Percentiles rank a stretch among this genome's conserved stretches.
Conservation (phyloP, 1,140 invertebrate genomes). For the Monochamus saltuarius region DNA sequence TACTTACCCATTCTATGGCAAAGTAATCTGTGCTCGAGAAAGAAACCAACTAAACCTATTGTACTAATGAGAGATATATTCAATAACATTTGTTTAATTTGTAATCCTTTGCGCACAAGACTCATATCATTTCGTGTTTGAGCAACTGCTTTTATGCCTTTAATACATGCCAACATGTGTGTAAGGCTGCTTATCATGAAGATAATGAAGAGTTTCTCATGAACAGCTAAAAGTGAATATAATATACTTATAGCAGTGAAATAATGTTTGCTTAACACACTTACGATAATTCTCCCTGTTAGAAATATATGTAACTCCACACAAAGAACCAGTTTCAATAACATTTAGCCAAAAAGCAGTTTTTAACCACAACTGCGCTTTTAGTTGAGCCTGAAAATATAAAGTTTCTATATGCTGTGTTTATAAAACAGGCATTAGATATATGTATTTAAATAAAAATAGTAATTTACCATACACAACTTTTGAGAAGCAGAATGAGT, state of each 20-base stretch:
- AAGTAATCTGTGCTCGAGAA: slow-evolving; percentile 81
- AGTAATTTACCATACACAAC: background rate
- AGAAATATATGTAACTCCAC: slow-evolving; percentile 89
- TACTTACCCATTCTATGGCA: slow-evolving; percentile 84
- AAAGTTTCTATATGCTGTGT: background rate
- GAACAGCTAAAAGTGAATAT: slow-evolving; percentile 70
- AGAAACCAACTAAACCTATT: slow-evolving; percentile 79
- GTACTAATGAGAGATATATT: slow-evolving; percentile 75
- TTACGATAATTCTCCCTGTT: slow-evolving; percentile 94
- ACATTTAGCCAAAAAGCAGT: slow-evolving; percentile 83
- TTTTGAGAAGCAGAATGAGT: background rate
- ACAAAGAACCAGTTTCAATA: slow-evolving; percentile 78
- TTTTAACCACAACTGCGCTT: slow-evolving; percentile 64
- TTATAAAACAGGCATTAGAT: slow-evolving; percentile 21
- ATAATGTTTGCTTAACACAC: slow-evolving; percentile 50
- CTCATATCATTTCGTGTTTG: slow-evolving; percentile 45
- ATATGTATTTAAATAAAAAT: background rate
- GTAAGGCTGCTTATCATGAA: slow-evolving; percentile 86
- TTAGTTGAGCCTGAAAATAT: slow-evolving; percentile 52
- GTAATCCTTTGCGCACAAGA: slow-evolving; percentile 51
- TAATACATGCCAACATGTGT: slow-evolving; percentile 77
- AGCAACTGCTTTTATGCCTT: slow-evolving; percentile 49
- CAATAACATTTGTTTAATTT: slow-evolving; percentile 74
- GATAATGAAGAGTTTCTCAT: slow-evolving; percentile 89
- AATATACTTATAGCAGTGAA: slow-evolving; percentile 14